Evolutionary conservation across 2,797 vertebrate genomes (phyloP).

Genomic region (Trachurus trachurus): DNA sequence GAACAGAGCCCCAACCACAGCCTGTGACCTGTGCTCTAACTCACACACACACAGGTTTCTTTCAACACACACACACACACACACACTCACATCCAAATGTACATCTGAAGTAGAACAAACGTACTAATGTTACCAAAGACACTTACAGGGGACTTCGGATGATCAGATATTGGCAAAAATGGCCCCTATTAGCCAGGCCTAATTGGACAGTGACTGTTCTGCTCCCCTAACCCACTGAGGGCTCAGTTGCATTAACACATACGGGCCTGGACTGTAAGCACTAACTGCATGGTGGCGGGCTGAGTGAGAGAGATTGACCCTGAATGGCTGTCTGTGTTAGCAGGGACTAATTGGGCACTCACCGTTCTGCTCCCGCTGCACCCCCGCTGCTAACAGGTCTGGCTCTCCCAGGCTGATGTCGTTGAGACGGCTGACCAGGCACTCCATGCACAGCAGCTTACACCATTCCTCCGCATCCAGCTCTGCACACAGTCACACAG

Average conservation of each 20-base stretch:
- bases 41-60: slow-evolving; percentile 43
- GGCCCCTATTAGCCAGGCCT: slow-evolving; percentile 68
- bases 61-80: slow-evolving; percentile 35
- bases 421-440: slow-evolving; percentile 95
- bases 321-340: slow-evolving; percentile 74
- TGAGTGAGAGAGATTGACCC: slow-evolving; percentile 72
- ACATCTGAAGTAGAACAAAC: slow-evolving; percentile 58
- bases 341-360: slow-evolving; percentile 84
- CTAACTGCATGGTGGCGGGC: slow-evolving; percentile 60
- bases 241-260: slow-evolving; percentile 71
- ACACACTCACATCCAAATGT: slow-evolving; percentile 40
- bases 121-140: slow-evolving; percentile 66
- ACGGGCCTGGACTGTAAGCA: slow-evolving; percentile 28
- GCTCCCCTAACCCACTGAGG: slow-evolving; percentile 64
- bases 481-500: slow-evolving; percentile 84
- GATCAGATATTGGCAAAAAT: slow-evolving; percentile 74
- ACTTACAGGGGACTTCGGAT: slow-evolving; percentile 45
- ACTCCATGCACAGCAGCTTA: slow-evolving; percentile 97
- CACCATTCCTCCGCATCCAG: slow-evolving; percentile 99
- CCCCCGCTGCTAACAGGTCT: slow-evolving; percentile 97
- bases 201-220: slow-evolving; percentile 76
- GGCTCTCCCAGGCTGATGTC: slow-evolving; percentile 99
- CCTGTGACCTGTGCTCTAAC: slow-evolving; percentile 79
- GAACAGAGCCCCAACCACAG: slow-evolving; percentile 79
- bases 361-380: slow-evolving; percentile 98